Conservation (phyloP, 2,797 vertebrate species). For the Valencia hispanica region DNA sequence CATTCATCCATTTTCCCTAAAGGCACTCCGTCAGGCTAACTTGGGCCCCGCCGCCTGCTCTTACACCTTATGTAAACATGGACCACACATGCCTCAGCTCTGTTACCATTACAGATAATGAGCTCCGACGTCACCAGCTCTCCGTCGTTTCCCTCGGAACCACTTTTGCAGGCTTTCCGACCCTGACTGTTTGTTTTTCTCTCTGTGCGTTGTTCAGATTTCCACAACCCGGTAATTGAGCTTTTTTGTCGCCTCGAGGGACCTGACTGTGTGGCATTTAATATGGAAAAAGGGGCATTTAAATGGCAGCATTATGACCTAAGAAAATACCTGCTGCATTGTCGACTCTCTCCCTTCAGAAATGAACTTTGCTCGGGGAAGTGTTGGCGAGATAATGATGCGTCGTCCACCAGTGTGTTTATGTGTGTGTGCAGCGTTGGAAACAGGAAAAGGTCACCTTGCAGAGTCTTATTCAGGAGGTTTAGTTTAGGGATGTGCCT, state of each 20-base stretch:
- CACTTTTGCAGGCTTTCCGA: neutral
- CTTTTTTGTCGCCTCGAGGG: slow-evolving; percentile 25
- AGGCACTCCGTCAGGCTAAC: slow-evolving; percentile 35
- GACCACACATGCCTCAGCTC: slow-evolving; percentile 22
- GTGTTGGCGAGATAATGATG: slow-evolving; percentile 34
- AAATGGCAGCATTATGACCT: slow-evolving; percentile 19
- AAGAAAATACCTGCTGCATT: slow-evolving; percentile 43
- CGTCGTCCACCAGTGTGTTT: slow-evolving; percentile 23
- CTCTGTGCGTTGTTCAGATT: slow-evolving; percentile 22
- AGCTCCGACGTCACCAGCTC: slow-evolving; percentile 14
- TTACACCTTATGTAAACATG: slow-evolving; percentile 36
- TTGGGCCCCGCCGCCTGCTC: slow-evolving; percentile 22
- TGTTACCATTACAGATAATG: slow-evolving; percentile 22
- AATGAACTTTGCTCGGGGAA: slow-evolving; percentile 63
- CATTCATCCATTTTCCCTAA: slow-evolving; percentile 21
- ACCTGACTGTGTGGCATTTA: slow-evolving; percentile 29
- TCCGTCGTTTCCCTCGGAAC: neutral
- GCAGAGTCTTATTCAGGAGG: slow-evolving; percentile 21
- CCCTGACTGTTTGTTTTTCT: slow-evolving; percentile 2
- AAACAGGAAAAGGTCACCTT: slow-evolving; percentile 33
- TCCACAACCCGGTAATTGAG: slow-evolving; percentile 13
- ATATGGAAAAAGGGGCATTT: slow-evolving; percentile 17
- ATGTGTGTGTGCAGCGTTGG: slow-evolving; percentile 13
- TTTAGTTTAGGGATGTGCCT: slow-evolving; percentile 35
- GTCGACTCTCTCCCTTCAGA: slow-evolving; percentile 29